Evolutionary conservation across 2,797 vertebrate species (phyloP), one percentile per base, ranked within the genome.

Genomic region (Tangara arthus): DNA sequence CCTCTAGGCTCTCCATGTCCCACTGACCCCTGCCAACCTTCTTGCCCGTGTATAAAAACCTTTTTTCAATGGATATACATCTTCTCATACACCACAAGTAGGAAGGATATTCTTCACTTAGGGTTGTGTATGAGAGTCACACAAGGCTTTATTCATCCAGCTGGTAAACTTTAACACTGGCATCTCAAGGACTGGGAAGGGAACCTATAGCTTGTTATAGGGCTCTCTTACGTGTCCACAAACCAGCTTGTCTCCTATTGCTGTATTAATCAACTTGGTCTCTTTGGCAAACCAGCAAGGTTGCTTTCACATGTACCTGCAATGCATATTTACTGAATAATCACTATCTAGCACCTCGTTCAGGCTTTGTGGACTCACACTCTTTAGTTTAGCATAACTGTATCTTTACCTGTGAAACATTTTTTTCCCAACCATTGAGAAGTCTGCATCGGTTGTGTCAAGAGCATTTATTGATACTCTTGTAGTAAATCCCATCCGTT

Each of bases 401-500:
- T 30, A 34, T 27, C 30, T 82, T 76, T 78, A 78, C 44, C 71
- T 69, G 55, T 19, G 12, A 82, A 77, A 18, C 49, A 49, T 57
- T 60, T 85, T 64, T 41, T 82, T 93, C 30, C 39, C 60, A 90
- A 2, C 19, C 73, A 94, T 24, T 82, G 57, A 93, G 55, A 90
- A 82, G 37, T 49, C 42, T 53, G 23, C 66, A 34, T 15, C 1
- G 0, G 44, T 61, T 65, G 41, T 47, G 60, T 80, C 55, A 35
- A 65, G 76, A 94, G 28, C 49, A 5, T 98, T 98, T 98, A 97
- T 97, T 98, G 72, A 26, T 28, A 28, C 23, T 90, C 61, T 86
- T 71, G 52, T 32, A 44, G 61, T 49, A 60, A 71, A 37, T 79
- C 32, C 7, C 63, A 50, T 73, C 60, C 5, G 0, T 13, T 75